Evolutionary conservation across 2,797 vertebrate genomes (phyloP).

Genomic region (Scolopax bukidnonensis): DNA sequence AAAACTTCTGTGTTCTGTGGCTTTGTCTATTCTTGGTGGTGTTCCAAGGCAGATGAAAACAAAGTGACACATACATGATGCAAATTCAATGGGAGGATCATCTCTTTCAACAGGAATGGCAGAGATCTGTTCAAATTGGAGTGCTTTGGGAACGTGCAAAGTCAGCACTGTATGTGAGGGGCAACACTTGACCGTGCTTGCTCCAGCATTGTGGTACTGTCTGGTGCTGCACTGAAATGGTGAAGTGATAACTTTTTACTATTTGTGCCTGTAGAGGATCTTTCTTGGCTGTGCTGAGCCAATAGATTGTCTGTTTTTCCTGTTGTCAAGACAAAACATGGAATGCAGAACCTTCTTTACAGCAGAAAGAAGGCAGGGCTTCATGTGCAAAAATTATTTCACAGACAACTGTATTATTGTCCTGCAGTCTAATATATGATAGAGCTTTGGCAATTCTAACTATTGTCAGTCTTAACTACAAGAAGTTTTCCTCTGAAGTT

Average conservation of each 20-base stretch:
- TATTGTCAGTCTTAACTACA: neutral
- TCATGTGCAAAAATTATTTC: fast-evolving
- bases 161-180: neutral
- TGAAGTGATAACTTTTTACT: neutral
- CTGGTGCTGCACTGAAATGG: neutral
- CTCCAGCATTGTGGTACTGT: neutral
- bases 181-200: neutral
- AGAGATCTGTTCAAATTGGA: neutral
- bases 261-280: fast-evolving
- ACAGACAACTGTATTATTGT: neutral
- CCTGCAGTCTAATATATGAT: neutral
- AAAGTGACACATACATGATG: neutral
- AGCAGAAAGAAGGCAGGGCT: neutral
- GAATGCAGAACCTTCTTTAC: neutral
- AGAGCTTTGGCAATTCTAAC: neutral
- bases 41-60: constrained; percentile 33
- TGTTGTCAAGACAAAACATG: neutral
- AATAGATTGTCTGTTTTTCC: neutral
- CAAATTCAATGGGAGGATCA: neutral
- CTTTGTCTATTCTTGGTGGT: constrained; percentile 27
- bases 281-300: neutral
- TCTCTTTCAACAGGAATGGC: neutral
- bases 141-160: neutral
- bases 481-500: neutral
- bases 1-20: neutral